Percentiles rank a stretch among this genome's conserved stretches.
Evolutionary conservation across 2,888 invertebrate species (phyloP).

Genomic region (Lypha dubia): DNA sequence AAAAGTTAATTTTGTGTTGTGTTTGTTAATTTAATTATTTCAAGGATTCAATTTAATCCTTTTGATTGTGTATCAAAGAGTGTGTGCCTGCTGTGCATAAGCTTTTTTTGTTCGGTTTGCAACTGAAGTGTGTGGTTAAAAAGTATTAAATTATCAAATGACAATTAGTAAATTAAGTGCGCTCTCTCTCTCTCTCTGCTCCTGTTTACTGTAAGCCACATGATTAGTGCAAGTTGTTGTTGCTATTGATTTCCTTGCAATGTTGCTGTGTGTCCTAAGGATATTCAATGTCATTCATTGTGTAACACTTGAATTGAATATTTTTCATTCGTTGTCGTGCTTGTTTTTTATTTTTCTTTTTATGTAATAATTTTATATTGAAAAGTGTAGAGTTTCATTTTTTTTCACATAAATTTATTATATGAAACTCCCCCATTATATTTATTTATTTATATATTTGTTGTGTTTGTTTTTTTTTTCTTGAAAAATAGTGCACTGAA

Average conservation of each 20-base stretch:
- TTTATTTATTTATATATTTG: neutral
- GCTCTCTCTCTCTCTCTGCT: too few relatives aligned
- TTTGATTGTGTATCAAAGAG: slow-evolving; percentile 43
- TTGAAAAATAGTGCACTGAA: neutral
- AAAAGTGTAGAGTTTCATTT: slow-evolving; percentile 20
- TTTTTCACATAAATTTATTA: slow-evolving; percentile 29
- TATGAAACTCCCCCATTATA: slow-evolving; percentile 38
- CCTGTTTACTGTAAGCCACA: slow-evolving; percentile 46
- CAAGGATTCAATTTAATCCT: slow-evolving; percentile 61
- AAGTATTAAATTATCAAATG: slow-evolving; percentile 27
- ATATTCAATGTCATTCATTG: slow-evolving; percentile 22
- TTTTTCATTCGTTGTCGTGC: slow-evolving; percentile 2
- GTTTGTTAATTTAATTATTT: slow-evolving; percentile 8
- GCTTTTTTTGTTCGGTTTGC: slow-evolving; percentile 18
- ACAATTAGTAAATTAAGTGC: neutral
- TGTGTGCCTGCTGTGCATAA: slow-evolving; percentile 70
- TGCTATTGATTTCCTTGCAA: neutral
- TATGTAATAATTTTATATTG: slow-evolving; percentile 37
- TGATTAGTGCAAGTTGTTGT: neutral
- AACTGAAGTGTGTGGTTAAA: slow-evolving; percentile 62
- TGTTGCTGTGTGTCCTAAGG: slow-evolving; percentile 15
- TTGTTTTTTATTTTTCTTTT: slow-evolving; percentile 25
- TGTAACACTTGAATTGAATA: slow-evolving; percentile 42
- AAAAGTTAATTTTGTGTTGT: neutral
- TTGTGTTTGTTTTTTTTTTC: slow-evolving; percentile 1